Evolutionary conservation across 2,888 invertebrate genomes (phyloP).

Genomic region (Craniophora ligustri): DNA sequence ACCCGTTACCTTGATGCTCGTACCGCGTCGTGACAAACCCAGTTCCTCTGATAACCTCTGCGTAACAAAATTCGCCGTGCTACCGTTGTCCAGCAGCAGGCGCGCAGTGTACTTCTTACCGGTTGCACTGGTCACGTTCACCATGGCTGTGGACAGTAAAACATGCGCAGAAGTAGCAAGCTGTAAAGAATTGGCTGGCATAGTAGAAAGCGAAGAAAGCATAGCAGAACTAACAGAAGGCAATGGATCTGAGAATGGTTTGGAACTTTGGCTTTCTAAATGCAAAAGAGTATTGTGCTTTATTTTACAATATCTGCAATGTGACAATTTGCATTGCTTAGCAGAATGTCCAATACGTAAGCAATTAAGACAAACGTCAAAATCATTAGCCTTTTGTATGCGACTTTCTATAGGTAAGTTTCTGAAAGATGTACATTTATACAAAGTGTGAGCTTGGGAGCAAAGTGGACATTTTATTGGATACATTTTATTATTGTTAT

Average conservation of each 20-base stretch:
- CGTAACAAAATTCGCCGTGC: slow-evolving; percentile 15
- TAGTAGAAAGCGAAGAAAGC: background rate
- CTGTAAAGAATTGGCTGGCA: slow-evolving; percentile 4
- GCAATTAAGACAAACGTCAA: slow-evolving; percentile 11
- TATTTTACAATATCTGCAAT: slow-evolving; percentile 11
- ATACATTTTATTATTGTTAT: background rate
- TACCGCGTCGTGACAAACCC: slow-evolving; percentile 25
- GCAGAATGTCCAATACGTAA: slow-evolving; percentile 3
- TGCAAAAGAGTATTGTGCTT: slow-evolving; percentile 10
- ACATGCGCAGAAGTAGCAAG: slow-evolving; percentile 17
- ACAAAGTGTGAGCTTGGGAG: too few relatives aligned
- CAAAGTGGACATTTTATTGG: background rate
- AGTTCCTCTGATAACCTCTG: slow-evolving; percentile 15
- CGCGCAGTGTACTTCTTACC: slow-evolving; percentile 7
- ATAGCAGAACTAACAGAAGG: background rate
- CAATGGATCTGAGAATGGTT: background rate
- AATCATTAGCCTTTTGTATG: slow-evolving; percentile 8
- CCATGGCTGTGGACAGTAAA: slow-evolving; percentile 14
- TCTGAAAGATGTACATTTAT: slow-evolving; percentile 11
- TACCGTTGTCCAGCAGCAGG: slow-evolving; percentile 14
- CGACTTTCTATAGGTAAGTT: slow-evolving; percentile 4
- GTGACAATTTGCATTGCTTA: slow-evolving; percentile 2
- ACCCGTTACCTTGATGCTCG: slow-evolving; percentile 24
- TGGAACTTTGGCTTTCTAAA: background rate
- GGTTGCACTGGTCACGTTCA: slow-evolving; percentile 1